Base-by-base conservation (phyloP, 2,797 vertebrate genomes). In the Sebastes iracundus region DNA sequence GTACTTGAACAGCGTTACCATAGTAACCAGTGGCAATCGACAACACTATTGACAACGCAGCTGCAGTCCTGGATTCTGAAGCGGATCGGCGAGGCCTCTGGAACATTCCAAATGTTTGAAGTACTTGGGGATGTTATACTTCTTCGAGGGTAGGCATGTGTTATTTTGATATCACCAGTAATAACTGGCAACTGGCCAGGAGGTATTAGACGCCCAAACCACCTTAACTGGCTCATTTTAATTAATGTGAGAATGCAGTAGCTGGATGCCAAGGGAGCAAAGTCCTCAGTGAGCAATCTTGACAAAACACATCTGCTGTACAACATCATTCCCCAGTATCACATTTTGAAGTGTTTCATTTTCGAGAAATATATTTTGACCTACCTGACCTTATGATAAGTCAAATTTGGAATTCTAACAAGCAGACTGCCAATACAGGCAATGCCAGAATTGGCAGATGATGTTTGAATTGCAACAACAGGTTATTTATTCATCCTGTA, bases 21-120 rank as follows among this genome's bases (percentile, higher is more conserved):
- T 10, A 77, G 93, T 27, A 83, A 95, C 38, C 18, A 61, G 25
- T 99, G 98, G 98, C 97, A 97, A 13, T 90, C 94, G 1, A 94
- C 94, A 1, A 79, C 65, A 81, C 88, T 97, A 82, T 92, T 93
- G 73, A 82, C 95, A 87, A 96, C 96, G 25, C 97, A 99, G 91
- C 94, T 99, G 89, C 94, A 95, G 82, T 95, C 96, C 73, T 94
- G 96, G 94, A 96, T 99, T 77, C 76, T 98, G 88, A 98, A 95
- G 89, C 94, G 98, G 4, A 93, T 98, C 46, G 97, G 97, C 0
- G 98, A 99, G 91, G 98, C 97, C 27, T 99, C 98, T 0, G 98
- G 98, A 60, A 91, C 96, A 1, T 99, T 99, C 94, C 98, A 99
- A 92, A 99, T 99, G 98, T 98, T 99, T 77, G 88, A 96, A 16